Base-by-base conservation (phyloP, 1,140 invertebrate species). In the Saccostrea glomerata region DNA sequence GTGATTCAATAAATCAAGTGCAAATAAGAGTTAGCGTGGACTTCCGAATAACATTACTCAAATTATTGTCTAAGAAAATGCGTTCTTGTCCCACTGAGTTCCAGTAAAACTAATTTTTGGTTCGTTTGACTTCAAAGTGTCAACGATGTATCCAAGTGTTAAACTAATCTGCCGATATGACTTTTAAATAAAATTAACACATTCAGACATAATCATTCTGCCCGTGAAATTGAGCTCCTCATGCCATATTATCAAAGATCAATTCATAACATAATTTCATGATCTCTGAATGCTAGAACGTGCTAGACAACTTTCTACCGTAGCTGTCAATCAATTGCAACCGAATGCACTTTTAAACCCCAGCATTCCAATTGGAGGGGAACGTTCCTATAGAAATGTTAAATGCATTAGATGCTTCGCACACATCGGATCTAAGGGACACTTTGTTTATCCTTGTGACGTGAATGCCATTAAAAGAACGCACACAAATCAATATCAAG, bases 1-100 rank as follows among this genome's bases (percentile, higher is more conserved):
- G 82, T 56, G 82, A 84, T 84, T 84, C 82, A 84, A 63, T 56
- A 84, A 84, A 84, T 54, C n/a, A 56, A 84, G 54, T 84, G 82
- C 40, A 47, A 55, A 54, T 54, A 56, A 12, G 77, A 47, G 54
- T 23, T 84, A 84, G 82, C 70, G 70, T 77, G 70, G 70, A 77
- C 70, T 77, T 25, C 30, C 70, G 70, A 77, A 77, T 77, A 36
- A 12, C 70, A 77, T 77, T 77, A 77, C 70, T 77, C 70, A 77
- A 30, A 77, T 77, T 77, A 77, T 77, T 77, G 70, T 30, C 70
- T 25, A 77, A 77, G 25, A 30, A 77, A 77, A 77, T 77, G 70
- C 23, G 25, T 77, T 36, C 25, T 77, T 36, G 70, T 77, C 70
- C 30, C 25, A 77, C 25, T 4, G 23, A 25, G 7, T 17, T 36